phyloP scores from a whole-genome alignment of 1,140 invertebrate species.

The Palaemon carinicauda region DNA sequence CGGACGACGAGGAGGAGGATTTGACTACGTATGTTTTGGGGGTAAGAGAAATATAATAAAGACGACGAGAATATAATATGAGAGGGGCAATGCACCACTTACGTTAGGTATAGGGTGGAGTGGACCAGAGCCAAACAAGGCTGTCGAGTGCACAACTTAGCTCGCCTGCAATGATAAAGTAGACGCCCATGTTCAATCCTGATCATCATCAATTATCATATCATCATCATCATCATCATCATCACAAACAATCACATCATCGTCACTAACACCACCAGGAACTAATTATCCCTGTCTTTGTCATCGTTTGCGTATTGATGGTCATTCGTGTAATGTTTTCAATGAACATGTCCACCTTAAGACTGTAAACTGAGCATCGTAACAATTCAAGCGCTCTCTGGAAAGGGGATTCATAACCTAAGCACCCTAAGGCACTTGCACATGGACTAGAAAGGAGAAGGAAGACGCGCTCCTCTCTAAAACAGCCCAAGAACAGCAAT shows the following conservation, averaged over 20 bases:
- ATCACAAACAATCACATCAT: neutral
- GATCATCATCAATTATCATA: neutral
- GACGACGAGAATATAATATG: neutral
- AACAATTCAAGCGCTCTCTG: neutral
- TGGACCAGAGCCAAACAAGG: conserved; percentile 36
- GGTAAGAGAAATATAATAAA: neutral
- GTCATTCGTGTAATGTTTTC: no score
- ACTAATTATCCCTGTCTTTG: neutral
- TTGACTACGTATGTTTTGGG: neutral
- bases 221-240: neutral
- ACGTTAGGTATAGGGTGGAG: conserved; percentile 38
- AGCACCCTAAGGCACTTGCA: no score
- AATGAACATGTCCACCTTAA: no score
- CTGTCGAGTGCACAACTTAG: conserved; percentile 25
- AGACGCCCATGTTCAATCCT: conserved; percentile 1
- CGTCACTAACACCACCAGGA: neutral
- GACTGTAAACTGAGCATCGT: no score
- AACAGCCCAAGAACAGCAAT: no score
- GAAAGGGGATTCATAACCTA: neutral
- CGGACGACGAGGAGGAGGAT: neutral
- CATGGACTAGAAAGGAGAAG: neutral
- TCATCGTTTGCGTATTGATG: neutral
- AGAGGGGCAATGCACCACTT: neutral
- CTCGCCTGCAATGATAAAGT: conserved; percentile 27
- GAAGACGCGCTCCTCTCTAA: no score